Conservation (phyloP, 2,888 invertebrate species). For the Limenitis camilla region DNA sequence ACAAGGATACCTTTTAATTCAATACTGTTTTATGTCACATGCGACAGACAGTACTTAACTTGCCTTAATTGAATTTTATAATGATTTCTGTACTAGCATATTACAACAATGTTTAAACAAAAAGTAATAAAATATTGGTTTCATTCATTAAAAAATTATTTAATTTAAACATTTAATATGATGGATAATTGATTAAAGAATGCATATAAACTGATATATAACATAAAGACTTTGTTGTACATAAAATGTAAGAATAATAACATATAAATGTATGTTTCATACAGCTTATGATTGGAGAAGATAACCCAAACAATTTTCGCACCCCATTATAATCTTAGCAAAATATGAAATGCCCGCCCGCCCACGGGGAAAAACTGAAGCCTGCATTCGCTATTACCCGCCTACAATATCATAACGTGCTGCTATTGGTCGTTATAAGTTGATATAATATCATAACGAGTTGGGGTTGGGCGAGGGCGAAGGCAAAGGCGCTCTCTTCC, state of each 20-base stretch:
- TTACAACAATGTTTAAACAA: no score
- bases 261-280: conserved; percentile 8
- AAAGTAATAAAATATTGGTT: not conserved
- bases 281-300: conserved; percentile 30
- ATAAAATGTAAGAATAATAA: not conserved
- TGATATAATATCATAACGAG: conserved; percentile 79
- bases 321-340: conserved; percentile 67
- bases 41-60: conserved; percentile 1
- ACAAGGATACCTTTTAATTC: conserved; percentile 68
- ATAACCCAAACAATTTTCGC: conserved; percentile 31
- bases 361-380: conserved; percentile 59
- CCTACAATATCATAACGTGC: conserved; percentile 73
- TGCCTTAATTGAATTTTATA: not conserved
- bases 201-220: no score
- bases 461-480: conserved; percentile 69
- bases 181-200: no score
- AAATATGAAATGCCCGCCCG: conserved; percentile 70
- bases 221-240: no score
- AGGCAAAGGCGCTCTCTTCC: conserved; percentile 50
- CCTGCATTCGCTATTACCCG: conserved; percentile 54
- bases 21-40: conserved; percentile 48
- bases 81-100: not conserved
- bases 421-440: conserved; percentile 70
- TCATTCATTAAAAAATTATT: not conserved
- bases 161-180: not conserved